phyloP scores from a whole-genome alignment of 2,888 invertebrate species.

The Eupithecia abbreviata region DNA sequence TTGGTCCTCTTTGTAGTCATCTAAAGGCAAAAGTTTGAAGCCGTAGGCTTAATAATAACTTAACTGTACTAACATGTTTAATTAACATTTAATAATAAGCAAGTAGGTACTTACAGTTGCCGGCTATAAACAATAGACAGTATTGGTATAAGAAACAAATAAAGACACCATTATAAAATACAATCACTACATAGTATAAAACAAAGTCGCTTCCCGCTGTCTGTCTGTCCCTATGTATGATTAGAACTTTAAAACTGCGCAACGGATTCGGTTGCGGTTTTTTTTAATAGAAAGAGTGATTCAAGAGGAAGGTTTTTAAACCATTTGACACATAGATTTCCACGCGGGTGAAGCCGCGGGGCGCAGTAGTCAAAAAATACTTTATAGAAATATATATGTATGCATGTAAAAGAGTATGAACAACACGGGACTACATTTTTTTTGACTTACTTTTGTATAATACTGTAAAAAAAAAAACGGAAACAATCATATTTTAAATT shows the following conservation, averaged over 20 bases:
- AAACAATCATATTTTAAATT: background rate
- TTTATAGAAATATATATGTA: background rate
- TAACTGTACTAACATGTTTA: background rate
- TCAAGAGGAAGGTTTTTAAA: too few relatives aligned
- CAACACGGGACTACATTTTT: background rate
- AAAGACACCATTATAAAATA: background rate
- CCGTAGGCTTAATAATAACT: background rate
- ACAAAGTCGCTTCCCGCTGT: too few relatives aligned
- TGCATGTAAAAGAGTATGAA: background rate
- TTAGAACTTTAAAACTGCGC: too few relatives aligned
- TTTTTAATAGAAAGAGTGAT: too few relatives aligned
- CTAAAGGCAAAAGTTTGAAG: too few relatives aligned
- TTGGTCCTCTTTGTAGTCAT: too few relatives aligned
- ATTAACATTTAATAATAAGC: background rate
- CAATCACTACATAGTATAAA: background rate
- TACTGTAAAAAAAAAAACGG: constrained; percentile 12
- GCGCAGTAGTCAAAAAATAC: background rate
- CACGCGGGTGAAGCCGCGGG: too few relatives aligned
- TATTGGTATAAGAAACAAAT: background rate
- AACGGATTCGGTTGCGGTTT: too few relatives aligned
- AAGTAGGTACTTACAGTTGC: constrained; percentile 37
- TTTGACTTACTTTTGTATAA: constrained; percentile 24
- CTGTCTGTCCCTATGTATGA: too few relatives aligned
- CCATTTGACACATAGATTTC: too few relatives aligned
- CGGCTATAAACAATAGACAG: constrained; percentile 32